Percentiles rank a stretch among this genome's conserved stretches.
Conservation (phyloP, 2,797 vertebrate species). For the Sebastiscus tertius region DNA sequence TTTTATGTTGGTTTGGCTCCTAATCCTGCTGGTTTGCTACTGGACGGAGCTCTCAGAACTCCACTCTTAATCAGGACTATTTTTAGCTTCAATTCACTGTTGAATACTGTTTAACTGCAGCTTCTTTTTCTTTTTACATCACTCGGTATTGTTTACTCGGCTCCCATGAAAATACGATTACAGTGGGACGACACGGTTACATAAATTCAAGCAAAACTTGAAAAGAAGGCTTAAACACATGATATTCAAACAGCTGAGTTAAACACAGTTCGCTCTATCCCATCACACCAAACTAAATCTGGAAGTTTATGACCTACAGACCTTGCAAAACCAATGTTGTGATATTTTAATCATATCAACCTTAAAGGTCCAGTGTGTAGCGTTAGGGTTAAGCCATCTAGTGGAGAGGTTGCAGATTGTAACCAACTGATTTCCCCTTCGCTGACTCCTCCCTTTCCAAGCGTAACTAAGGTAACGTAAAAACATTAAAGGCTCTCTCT, state of each 20-base stretch:
- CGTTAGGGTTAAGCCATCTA: too few relatives aligned
- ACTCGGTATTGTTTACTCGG: background rate
- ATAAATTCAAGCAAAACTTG: background rate
- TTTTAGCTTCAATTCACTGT: conserved; percentile 19
- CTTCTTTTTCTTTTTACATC: background rate
- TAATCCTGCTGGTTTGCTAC: conserved; percentile 13
- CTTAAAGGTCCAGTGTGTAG: too few relatives aligned
- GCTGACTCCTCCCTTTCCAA: too few relatives aligned
- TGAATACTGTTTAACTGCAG: background rate
- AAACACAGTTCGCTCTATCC: background rate
- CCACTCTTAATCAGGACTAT: conserved; percentile 20
- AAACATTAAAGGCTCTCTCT: too few relatives aligned
- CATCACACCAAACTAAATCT: background rate
- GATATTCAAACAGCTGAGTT: background rate
- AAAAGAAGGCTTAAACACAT: background rate
- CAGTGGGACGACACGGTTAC: background rate
- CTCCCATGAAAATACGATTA: conserved; percentile 6
- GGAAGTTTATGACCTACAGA: background rate
- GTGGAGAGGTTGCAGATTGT: too few relatives aligned
- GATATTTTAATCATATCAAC: background rate
- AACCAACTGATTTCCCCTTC: too few relatives aligned
- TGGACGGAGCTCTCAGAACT: background rate
- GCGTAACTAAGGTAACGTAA: too few relatives aligned
- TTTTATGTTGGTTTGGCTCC: background rate
- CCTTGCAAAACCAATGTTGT: background rate